Evolutionary conservation across 2,113 vertebrate genomes (phyloP).

Genomic region (Cheilinus undulatus): DNA sequence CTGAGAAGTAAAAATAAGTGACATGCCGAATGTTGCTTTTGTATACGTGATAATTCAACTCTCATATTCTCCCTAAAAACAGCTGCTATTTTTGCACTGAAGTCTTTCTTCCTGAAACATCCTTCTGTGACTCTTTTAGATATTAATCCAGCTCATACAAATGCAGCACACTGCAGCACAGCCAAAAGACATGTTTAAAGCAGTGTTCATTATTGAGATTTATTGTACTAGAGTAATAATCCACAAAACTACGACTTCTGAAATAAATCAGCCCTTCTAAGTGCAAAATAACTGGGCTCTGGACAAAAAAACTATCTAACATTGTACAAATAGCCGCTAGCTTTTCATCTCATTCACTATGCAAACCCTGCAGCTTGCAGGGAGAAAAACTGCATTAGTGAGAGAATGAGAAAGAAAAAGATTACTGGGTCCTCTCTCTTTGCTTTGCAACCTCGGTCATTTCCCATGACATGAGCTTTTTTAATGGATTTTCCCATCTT

Average conservation of each 20-base stretch:
- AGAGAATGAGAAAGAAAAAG: not conserved
- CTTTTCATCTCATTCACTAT: slow-evolving; percentile 23
- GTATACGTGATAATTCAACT: too few relatives aligned
- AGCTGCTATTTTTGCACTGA: too few relatives aligned
- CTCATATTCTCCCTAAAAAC: too few relatives aligned
- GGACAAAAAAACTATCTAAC: slow-evolving; percentile 20
- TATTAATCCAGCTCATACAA: too few relatives aligned
- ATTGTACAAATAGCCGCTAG: slow-evolving; percentile 10
- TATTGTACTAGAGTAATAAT: not conserved
- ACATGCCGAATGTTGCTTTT: too few relatives aligned
- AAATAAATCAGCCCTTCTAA: not conserved
- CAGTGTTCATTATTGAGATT: not conserved
- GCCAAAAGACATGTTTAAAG: not conserved
- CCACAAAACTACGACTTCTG: not conserved
- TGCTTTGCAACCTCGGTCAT: slow-evolving; percentile 30
- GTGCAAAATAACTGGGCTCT: not conserved
- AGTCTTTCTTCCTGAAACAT: too few relatives aligned
- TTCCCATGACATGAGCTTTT: slow-evolving; percentile 57
- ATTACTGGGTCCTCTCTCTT: slow-evolving; percentile 14
- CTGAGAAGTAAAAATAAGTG: too few relatives aligned
- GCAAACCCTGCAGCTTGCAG: slow-evolving; percentile 1
- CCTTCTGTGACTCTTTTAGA: too few relatives aligned
- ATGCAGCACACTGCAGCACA: too few relatives aligned
- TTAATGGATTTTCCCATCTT: slow-evolving; percentile 68
- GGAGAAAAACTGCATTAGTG: slow-evolving; percentile 14